phyloP scores from a whole-genome alignment of 2,113 vertebrate genomes.

The Channa maculata region DNA sequence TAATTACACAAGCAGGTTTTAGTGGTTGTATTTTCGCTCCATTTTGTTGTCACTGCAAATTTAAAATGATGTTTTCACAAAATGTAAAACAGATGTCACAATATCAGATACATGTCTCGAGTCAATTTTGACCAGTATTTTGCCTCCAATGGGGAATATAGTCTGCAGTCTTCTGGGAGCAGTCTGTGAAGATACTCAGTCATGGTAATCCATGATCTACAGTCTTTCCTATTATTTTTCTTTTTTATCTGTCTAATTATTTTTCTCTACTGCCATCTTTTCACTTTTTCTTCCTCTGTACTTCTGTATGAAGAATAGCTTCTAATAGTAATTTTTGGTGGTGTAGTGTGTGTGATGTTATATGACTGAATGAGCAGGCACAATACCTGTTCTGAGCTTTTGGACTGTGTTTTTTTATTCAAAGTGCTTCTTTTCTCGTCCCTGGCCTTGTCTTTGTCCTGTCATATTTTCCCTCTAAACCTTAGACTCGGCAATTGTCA shows the following conservation, averaged over 20 bases:
- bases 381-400: conserved; percentile 3
- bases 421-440: background rate
- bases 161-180: no score
- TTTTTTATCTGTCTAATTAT: conserved; percentile 2
- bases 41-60: no score
- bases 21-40: no score
- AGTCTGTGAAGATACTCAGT: no score
- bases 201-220: no score
- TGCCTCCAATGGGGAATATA: no score
- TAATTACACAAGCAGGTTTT: no score
- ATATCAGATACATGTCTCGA: no score
- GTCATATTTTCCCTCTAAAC: background rate
- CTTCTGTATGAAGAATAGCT: conserved; percentile 35
- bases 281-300: conserved; percentile 8
- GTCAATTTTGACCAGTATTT: no score
- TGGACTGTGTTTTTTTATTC: conserved; percentile 3
- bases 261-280: conserved; percentile 22
- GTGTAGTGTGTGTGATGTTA: conserved; percentile 11
- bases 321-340: conserved; percentile 25
- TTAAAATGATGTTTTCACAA: no score
- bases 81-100: no score
- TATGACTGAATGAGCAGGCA: conserved; percentile 30
- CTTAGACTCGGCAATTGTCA: conserved; percentile 95
- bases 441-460: background rate
- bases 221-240: background rate